Conservation (phyloP, 2,113 vertebrate species). For the Hypomesus transpacificus region DNA sequence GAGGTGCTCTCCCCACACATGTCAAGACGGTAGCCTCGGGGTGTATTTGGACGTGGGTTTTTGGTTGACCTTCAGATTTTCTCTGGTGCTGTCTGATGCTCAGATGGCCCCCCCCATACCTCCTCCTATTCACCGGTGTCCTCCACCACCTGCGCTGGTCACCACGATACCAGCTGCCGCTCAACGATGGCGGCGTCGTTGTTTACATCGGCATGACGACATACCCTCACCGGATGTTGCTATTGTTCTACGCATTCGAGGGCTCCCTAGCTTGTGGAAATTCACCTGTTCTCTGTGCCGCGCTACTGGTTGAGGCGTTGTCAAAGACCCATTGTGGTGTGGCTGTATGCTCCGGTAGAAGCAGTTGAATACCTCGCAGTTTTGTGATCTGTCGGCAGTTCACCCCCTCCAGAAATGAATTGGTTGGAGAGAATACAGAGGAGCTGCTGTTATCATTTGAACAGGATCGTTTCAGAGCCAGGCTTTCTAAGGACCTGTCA, state of each 20-base stretch:
- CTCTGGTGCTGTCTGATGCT: constrained; percentile 3
- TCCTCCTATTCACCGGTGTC: not conserved
- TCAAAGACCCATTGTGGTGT: not conserved
- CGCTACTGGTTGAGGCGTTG: not conserved
- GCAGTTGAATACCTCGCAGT: constrained; percentile 12
- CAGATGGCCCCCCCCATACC: not conserved
- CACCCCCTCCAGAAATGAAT: too few species aligned
- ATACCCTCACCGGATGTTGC: constrained; percentile 7
- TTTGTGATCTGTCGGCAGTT: constrained; percentile 41
- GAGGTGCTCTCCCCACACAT: constrained; percentile 27
- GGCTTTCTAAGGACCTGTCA: constrained; percentile 31
- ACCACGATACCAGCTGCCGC: too few species aligned
- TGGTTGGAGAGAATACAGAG: too few species aligned
- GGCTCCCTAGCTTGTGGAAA: not conserved
- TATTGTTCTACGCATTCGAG: not conserved
- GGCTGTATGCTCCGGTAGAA: not conserved
- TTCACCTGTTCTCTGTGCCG: not conserved
- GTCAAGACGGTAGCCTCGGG: constrained; percentile 4
- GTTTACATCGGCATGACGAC: constrained; percentile 29
- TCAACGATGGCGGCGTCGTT: not conserved
- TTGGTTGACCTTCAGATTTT: constrained; percentile 1
- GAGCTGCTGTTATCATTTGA: constrained; percentile 11
- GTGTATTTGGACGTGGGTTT: constrained; percentile 15
- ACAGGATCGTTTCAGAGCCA: constrained; percentile 23
- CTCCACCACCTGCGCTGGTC: not conserved